Conservation (phyloP, 1,140 invertebrate genomes). For the Drosophila seguyi region DNA sequence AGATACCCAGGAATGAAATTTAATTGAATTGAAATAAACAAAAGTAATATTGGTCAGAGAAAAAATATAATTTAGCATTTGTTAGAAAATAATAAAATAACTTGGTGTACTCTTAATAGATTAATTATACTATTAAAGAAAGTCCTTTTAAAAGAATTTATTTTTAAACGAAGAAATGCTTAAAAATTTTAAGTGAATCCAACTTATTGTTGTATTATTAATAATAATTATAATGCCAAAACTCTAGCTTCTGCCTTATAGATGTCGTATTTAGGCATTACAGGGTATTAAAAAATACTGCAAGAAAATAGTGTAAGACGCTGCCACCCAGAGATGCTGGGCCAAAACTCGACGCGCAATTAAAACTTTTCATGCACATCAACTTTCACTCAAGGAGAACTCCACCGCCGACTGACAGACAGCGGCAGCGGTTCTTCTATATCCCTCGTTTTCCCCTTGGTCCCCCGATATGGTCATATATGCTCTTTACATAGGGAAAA, state of each 20-base stretch:
- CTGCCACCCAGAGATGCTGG: constrained; percentile 61
- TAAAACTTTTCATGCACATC: constrained; percentile 83
- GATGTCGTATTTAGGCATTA: neutral
- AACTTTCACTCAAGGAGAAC: constrained; percentile 77
- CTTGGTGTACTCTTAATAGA: too few relatives aligned
- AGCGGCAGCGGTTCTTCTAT: constrained; percentile 67
- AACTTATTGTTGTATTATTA: too few relatives aligned
- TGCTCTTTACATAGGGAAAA: constrained; percentile 65
- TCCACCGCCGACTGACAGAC: constrained; percentile 65
- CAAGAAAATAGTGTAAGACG: constrained; percentile 23
- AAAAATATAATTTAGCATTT: too few relatives aligned
- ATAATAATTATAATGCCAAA: too few relatives aligned
- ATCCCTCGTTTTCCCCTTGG: neutral
- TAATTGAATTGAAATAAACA: neutral
- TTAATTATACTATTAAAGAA: too few relatives aligned
- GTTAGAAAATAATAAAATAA: too few relatives aligned
- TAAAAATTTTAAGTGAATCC: too few relatives aligned
- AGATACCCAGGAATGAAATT: neutral
- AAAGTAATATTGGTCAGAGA: too few relatives aligned
- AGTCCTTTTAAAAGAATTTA: too few relatives aligned
- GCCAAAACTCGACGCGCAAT: constrained; percentile 75
- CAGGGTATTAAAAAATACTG: constrained; percentile 9
- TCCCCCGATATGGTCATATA: constrained; percentile 29
- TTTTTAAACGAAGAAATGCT: too few relatives aligned
- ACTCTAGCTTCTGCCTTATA: too few relatives aligned